These are phyloP conservation scores for Gryllus longicercus DNA, from an alignment of 2,888 invertebrate species.

Conservation along the genomic window DNA sequence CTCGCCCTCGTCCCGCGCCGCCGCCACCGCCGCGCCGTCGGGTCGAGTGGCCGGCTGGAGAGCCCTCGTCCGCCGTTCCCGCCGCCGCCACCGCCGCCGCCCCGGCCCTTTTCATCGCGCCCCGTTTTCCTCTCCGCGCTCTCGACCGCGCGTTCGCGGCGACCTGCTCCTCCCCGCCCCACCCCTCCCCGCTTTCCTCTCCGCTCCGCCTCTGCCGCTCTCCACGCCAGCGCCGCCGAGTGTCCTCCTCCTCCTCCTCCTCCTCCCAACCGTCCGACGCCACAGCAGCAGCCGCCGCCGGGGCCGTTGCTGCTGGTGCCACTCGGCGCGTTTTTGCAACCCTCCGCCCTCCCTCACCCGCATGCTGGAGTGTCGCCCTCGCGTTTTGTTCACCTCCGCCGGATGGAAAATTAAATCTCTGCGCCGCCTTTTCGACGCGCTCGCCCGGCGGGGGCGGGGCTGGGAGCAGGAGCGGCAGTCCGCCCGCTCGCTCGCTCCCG, in stretches of 20 bases:
- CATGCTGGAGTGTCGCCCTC: background rate
- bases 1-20: background rate
- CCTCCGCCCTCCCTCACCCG: background rate
- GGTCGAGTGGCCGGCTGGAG: background rate
- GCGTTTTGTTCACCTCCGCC: slow-evolving; percentile 5
- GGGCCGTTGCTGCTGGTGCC: background rate
- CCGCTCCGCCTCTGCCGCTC: background rate
- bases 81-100: background rate
- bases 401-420: slow-evolving; percentile 4
- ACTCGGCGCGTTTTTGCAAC: background rate
- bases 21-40: background rate
- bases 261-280: too few relatives aligned
- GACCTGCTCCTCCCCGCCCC: background rate
- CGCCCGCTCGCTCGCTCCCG: background rate
- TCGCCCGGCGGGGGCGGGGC: background rate
- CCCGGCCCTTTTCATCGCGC: background rate
- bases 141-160: background rate
- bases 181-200: background rate
- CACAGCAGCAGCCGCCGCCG: too few relatives aligned
- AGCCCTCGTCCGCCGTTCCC: background rate
- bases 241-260: background rate
- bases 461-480: too few relatives aligned
- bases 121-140: slow-evolving; percentile 10
- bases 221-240: background rate
- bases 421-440: background rate